A percentile compares a stretch with the other conserved stretches of the same genome.
Conservation (phyloP, 2,113 vertebrate genomes). For the Thamnophis sirtalis region DNA sequence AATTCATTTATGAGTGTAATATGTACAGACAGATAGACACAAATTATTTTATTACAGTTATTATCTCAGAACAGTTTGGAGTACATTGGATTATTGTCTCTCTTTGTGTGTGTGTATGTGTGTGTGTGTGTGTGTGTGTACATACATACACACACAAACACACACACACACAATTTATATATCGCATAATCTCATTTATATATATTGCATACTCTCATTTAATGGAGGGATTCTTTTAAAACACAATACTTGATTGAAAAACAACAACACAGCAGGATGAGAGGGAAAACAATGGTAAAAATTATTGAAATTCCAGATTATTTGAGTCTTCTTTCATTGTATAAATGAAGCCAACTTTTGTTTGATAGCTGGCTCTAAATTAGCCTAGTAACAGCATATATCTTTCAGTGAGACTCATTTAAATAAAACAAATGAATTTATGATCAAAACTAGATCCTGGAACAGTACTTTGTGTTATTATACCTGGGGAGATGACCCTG, state of each 20-base stretch:
- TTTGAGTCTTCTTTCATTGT: slow-evolving; percentile 36
- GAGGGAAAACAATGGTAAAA: not conserved
- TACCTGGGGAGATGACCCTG: slow-evolving; percentile 32
- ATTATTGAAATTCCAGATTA: not conserved
- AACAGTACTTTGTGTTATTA: slow-evolving; percentile 46
- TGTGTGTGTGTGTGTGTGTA: too few relatives aligned
- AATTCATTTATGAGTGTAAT: not conserved
- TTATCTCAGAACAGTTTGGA: not conserved
- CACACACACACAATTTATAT: too few relatives aligned
- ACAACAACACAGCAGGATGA: not conserved
- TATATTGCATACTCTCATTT: not conserved
- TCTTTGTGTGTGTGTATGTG: too few relatives aligned
- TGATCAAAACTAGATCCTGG: slow-evolving; percentile 50
- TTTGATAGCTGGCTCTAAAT: slow-evolving; percentile 45
- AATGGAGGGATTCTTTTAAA: slow-evolving; percentile 11
- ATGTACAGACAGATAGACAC: not conserved
- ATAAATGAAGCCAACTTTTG: slow-evolving; percentile 1
- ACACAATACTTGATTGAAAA: not conserved
- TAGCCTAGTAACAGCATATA: not conserved
- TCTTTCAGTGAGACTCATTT: slow-evolving; percentile 15
- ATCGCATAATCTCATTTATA: not conserved
- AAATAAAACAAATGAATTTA: slow-evolving; percentile 52
- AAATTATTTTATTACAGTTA: too few relatives aligned
- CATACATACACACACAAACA: too few relatives aligned
- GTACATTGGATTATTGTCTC: too few relatives aligned